Base-by-base conservation (phyloP, 2,797 vertebrate species). In the Peromyscus melanophrys region DNA sequence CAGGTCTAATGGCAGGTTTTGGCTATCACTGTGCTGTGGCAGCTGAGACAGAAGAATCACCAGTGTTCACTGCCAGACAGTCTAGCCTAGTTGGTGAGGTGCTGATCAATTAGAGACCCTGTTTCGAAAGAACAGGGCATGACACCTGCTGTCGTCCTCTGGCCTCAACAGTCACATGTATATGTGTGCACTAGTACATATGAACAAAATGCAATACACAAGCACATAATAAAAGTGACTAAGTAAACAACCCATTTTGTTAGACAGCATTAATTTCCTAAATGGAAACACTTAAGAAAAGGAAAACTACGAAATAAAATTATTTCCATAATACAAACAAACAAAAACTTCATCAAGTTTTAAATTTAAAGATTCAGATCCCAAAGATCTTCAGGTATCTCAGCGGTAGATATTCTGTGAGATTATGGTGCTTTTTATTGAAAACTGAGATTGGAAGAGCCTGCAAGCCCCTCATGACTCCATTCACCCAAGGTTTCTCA, bases 291-390 rank as follows among this genome's bases (percentile, higher is more conserved):
- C 5, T 1, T 77, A 86, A 14, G 34, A 82, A 23, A 21, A 37
- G 19, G 8, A 0, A 34, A 31, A 40, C 23, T 67, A 65, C 55
- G 59, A 95, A 88, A 94, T 86, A 90, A 40, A 13, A 31, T 37
- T 1, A 85, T 75, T 91, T 87, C n/a, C 78, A 46, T 34, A 91
- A 59, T 4, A 40, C 0, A 63, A 82, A 57, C 40, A 27, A 76
- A 31, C 25, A 65, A 65, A 31, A 65, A 65, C 4, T 12, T 96
- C 61, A 55, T 69, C 34, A 69, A 69, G 34, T n/a, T 69, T 69
- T 69, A 65, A 77, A 88, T 88, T 69, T n/a, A 84, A 77, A 96
- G 59, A 19, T 78, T 93, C 25, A 89, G 4, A 25, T 93, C 93
- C 34, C 21, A 46, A 40, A 80, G n/a, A 34, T 92, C 14, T 92